Base-by-base conservation (phyloP, 2,797 vertebrate genomes). In the Sciurus carolinensis region DNA sequence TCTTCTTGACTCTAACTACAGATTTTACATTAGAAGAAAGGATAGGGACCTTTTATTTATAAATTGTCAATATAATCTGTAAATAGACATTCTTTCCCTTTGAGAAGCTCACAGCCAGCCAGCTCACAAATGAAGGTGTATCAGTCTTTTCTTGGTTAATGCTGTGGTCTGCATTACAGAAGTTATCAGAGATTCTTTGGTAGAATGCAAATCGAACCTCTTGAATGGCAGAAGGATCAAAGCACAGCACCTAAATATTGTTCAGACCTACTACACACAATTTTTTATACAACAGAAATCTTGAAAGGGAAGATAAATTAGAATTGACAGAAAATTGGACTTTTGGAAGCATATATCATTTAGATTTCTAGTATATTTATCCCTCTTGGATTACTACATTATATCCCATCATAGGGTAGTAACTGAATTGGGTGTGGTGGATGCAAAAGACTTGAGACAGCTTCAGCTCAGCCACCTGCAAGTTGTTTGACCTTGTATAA, bases 201-300 rank as follows among this genome's bases (percentile, higher is more conserved):
- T 62, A 93, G 82, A 91, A 96, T 89, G 73, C 80, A 97, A 97
- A 95, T 96, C 59, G 83, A 97, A 91, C 26, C 69, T 62, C 83
- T 87, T 90, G 80, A 97, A 95, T 88, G 64, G 87, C 69, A 93
- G 96, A 89, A 91, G 50, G 62, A 96, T 97, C 96, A 97, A 97
- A 94, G 91, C 47, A 69, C n/a, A 87, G 39, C 52, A 90, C 59
- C 87, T 94, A 94, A 97, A 94, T 77, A 94, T 83, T 96, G 80
- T 89, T 95, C 76, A 94, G 66, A 90, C 30, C 59, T 82, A 71
- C 66, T 83, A 18, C 83, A 96, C 69, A 87, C 94, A 94, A 75
- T 85, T 91, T 73, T 92, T 71, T 62, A 75, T 66, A 67, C 67
- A 96, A 87, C 73, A 87, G 62, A 87, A 96, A 91, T 47, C 50